phyloP scores from a whole-genome alignment of 1,140 invertebrate species.

The Drosophila lacertosa region DNA sequence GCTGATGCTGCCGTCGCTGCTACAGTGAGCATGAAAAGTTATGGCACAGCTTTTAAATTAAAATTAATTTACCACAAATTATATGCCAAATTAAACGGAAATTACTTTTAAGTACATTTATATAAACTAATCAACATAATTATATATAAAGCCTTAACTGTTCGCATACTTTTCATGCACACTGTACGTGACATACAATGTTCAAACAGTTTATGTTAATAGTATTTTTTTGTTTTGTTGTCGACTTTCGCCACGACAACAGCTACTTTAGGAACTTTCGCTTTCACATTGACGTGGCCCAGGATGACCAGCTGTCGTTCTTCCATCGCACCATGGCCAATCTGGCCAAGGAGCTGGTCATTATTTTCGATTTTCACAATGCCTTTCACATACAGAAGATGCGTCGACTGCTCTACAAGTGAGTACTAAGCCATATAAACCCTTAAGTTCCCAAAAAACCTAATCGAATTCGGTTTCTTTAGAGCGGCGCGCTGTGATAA shows the following conservation, averaged over 20 bases:
- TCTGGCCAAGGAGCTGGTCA: conserved; percentile 71
- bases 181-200: conserved; percentile 8
- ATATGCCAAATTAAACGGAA: background rate
- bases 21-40: conserved; percentile 30
- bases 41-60: background rate
- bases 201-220: conserved; percentile 28
- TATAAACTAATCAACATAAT: background rate
- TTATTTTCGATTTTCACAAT: conserved; percentile 78
- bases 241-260: conserved; percentile 28
- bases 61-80: background rate
- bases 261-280: conserved; percentile 82
- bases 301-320: conserved; percentile 76
- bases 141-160: background rate
- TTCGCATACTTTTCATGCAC: conserved; percentile 5
- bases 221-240: conserved; percentile 10
- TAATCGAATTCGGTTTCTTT: background rate
- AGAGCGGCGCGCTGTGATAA: conserved; percentile 82
- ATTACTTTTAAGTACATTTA: background rate
- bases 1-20: conserved; percentile 32
- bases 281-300: conserved; percentile 71
- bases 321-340: conserved; percentile 71
- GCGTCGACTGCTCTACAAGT: conserved; percentile 76
- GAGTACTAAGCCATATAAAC: conserved; percentile 2
- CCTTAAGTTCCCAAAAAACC: background rate
- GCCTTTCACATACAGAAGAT: conserved; percentile 81